These are phyloP conservation scores for Butorides virescens DNA, from an alignment of 2,113 vertebrate genomes.

Conservation along the genomic window DNA sequence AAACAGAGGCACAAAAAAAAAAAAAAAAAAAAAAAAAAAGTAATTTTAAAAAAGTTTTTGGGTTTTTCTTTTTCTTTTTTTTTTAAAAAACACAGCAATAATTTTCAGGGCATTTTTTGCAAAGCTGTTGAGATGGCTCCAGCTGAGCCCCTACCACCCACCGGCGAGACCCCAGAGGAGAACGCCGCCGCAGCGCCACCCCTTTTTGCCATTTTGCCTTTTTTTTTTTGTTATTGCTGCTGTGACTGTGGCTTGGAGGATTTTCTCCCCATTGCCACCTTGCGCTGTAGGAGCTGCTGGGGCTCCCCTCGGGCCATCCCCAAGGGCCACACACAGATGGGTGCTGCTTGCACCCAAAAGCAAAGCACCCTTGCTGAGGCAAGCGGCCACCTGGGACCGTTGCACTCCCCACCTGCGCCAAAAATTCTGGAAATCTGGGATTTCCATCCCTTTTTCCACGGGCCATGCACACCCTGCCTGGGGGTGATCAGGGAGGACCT, in stretches of 20 bases:
- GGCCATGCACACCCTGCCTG: not conserved
- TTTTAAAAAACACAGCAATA: rapidly evolving
- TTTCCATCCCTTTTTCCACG: not conserved
- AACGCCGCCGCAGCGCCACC: rapidly evolving
- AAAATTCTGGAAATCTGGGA: not conserved
- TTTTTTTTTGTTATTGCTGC: too few relatives aligned
- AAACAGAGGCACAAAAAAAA: not conserved
- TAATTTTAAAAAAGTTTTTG: not conserved
- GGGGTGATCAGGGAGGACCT: not conserved
- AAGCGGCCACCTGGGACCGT: rapidly evolving
- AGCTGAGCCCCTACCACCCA: not conserved
- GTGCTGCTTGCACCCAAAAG: not conserved
- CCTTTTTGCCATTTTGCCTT: rapidly evolving
- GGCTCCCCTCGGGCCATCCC: not conserved
- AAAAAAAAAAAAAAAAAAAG: too few relatives aligned
- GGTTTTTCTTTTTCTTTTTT: not conserved
- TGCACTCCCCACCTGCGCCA: rapidly evolving
- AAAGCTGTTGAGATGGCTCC: rapidly evolving
- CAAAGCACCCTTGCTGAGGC: not conserved
- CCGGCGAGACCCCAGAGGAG: rapidly evolving
- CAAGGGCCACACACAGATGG: not conserved
- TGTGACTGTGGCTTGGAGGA: too few relatives aligned
- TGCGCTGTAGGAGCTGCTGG: rapidly evolving
- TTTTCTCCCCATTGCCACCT: not conserved
- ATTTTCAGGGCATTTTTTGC: not conserved